Evolutionary conservation across 2,888 invertebrate species (phyloP).

Genomic region (Laothoe populi): DNA sequence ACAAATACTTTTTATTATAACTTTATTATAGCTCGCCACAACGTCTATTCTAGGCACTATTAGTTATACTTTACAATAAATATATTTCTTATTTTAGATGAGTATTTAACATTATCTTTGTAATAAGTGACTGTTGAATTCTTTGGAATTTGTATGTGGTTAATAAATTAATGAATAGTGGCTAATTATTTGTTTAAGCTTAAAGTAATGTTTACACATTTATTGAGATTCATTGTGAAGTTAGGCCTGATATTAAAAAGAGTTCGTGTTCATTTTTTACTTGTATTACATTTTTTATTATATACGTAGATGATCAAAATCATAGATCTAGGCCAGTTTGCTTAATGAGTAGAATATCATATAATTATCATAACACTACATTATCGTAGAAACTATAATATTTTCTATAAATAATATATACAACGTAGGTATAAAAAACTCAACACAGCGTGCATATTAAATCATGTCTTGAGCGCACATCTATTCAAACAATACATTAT

Average conservation of each 20-base stretch:
- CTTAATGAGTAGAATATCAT: neutral
- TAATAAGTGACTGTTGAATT: constrained; percentile 25
- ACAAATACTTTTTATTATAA: no score
- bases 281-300: neutral
- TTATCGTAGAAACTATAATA: neutral
- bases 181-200: no score
- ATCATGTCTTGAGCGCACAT: neutral
- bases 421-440: neutral
- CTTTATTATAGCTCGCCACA: constrained; percentile 28
- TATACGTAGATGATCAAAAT: neutral
- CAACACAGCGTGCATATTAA: neutral
- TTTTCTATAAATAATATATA: neutral
- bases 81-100: constrained; percentile 24
- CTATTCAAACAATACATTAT: neutral
- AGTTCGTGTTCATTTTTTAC: neutral
- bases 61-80: constrained; percentile 33
- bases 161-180: constrained; percentile 15
- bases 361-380: neutral
- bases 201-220: constrained; percentile 9
- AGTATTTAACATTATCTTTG: constrained; percentile 26
- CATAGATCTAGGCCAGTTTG: neutral
- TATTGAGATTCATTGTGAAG: constrained; percentile 8
- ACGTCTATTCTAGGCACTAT: constrained; percentile 45
- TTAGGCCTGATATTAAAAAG: constrained; percentile 1
- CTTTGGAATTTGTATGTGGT: constrained; percentile 18